Conservation (phyloP, 1,140 invertebrate species). For the Heterodera carotae region DNA sequence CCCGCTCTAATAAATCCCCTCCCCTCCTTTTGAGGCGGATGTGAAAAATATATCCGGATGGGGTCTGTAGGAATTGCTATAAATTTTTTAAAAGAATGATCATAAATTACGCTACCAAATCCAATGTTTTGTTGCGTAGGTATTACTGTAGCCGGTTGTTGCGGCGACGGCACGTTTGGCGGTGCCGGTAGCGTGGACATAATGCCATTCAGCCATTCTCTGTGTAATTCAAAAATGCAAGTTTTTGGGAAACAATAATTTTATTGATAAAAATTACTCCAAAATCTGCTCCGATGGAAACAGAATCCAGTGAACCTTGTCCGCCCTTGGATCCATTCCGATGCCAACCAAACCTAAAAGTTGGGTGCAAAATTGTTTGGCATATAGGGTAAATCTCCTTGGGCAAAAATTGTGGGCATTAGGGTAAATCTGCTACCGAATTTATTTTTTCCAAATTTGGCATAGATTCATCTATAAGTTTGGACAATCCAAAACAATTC, state of each 20-base stretch:
- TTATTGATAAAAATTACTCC: slow-evolving; percentile 33
- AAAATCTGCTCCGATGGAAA: slow-evolving; percentile 56
- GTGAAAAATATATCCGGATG: too few species aligned
- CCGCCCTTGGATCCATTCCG: slow-evolving; percentile 57
- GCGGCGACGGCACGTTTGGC: slow-evolving; percentile 35
- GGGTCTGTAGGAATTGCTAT: too few species aligned
- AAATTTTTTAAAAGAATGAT: too few species aligned
- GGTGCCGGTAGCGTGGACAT: slow-evolving; percentile 54
- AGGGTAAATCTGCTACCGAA: too few species aligned
- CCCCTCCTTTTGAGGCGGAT: too few species aligned
- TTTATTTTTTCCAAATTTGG: too few species aligned
- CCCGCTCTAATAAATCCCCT: too few species aligned
- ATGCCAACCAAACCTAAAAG: slow-evolving; percentile 51
- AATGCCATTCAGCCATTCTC: slow-evolving; percentile 57
- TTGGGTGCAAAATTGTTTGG: too few species aligned
- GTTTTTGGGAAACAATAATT: not conserved
- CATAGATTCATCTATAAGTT: too few species aligned
- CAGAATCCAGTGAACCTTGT: slow-evolving; percentile 59
- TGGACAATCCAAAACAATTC: too few species aligned
- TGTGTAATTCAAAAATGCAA: slow-evolving; percentile 22
- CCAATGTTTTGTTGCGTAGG: slow-evolving; percentile 2
- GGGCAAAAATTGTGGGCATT: too few species aligned
- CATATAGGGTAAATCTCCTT: too few species aligned
- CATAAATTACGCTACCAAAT: not conserved
- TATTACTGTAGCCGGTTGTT: slow-evolving; percentile 7